Base-by-base conservation (phyloP, 2,113 vertebrate genomes). In the Notarius lentiginosus region DNA sequence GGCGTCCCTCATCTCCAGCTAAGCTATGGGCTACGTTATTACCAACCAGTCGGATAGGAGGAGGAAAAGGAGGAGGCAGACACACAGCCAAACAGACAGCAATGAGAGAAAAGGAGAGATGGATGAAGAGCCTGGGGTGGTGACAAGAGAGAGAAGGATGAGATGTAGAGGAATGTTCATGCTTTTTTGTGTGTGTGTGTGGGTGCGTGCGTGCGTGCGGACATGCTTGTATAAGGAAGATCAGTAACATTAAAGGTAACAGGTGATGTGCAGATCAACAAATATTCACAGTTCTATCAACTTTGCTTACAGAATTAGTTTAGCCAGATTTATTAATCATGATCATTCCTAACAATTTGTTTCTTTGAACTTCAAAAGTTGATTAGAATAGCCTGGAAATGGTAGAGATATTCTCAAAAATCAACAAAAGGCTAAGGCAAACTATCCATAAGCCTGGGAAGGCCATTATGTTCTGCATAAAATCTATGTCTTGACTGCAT, bases 51-150 rank as follows among this genome's bases (percentile, higher is more conserved):
- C 75, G 89, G 89, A 86, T 83, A 34, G 84, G 89, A 87, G 88
- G 89, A 82, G 88, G 89, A 83, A 82, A 79, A 34, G 20, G 55
- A 87, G 47, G 8, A 68, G 76, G 47, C 6, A 24, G 80, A 85
- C 70, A 18, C 9, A 63, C 30, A 84, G 83, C 77, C 79, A 79
- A 87, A 90, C 88, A 85, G 88, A 87, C 82, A 90, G 73, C 84
- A 85, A 65, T 55, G 79, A 84, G 72, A 86, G 58, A 85, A 55
- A 87, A 75, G 88, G 90, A 86, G 90, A 93, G 93, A 93, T 92
- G 90, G 90, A 94, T 93, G 91, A 90, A 92, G 85, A 92, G 94
- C 93, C 92, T 84, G 89, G 90, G 92, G 93, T 91, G 83, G 88
- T 90, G 87, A 86, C 91, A 87, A 86, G 86, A 92, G 87, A 90